Conservation (phyloP, 1,140 invertebrate genomes). For the Drosophila littoralis region DNA sequence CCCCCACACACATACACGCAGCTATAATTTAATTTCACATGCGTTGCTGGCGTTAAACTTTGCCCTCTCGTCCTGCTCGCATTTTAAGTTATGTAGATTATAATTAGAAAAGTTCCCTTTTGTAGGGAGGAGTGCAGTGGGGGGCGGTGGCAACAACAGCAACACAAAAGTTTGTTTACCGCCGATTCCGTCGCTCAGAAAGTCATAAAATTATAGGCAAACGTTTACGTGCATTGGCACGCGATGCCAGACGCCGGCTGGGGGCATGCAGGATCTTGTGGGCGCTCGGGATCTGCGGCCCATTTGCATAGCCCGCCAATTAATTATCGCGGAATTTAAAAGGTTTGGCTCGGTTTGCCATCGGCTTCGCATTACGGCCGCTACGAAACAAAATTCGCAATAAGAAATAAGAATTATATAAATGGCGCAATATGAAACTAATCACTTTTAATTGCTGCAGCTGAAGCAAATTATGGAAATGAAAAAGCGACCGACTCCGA, state of each 20-base stretch:
- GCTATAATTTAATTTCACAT: constrained; percentile 78
- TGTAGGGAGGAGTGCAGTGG: background rate
- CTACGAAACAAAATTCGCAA: constrained; percentile 48
- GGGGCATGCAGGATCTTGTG: background rate
- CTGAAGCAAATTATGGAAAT: constrained; percentile 65
- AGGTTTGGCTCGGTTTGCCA: constrained; percentile 52
- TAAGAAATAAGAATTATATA: constrained; percentile 59
- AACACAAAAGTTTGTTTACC: constrained; percentile 36
- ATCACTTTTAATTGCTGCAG: constrained; percentile 74
- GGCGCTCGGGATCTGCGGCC: background rate
- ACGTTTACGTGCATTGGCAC: constrained; percentile 77
- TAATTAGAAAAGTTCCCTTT: constrained; percentile 77
- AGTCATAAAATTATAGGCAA: constrained; percentile 83
- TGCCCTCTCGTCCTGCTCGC: constrained; percentile 60
- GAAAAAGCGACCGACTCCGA: constrained; percentile 34
- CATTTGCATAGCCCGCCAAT: constrained; percentile 69
- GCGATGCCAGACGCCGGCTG: constrained; percentile 12
- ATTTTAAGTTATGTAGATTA: constrained; percentile 83
- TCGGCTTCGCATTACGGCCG: constrained; percentile 42
- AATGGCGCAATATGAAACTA: constrained; percentile 74
- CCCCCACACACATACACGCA: constrained; percentile 23
- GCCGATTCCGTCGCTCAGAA: constrained; percentile 46
- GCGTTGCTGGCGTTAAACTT: constrained; percentile 64
- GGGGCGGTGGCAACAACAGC: constrained; percentile 47
- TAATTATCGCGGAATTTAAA: constrained; percentile 74